Evolutionary conservation across 1,140 invertebrate species (phyloP).

Genomic region (Hormaphis cornu): DNA sequence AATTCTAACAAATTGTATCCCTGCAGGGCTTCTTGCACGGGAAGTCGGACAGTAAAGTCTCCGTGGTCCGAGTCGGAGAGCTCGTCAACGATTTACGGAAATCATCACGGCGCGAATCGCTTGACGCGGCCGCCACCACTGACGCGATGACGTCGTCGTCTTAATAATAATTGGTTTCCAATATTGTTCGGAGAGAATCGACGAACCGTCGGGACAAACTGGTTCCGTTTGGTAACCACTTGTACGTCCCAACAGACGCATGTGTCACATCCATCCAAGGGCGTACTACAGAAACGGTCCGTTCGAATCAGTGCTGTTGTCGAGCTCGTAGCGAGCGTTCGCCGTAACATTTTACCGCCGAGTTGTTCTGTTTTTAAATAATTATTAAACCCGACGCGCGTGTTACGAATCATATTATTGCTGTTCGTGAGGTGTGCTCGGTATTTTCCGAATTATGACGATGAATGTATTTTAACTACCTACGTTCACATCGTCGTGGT

Average conservation of each 20-base stretch:
- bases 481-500: too few species aligned
- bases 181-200: background rate
- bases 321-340: too few species aligned
- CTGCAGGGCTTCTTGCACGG: background rate
- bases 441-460: too few species aligned
- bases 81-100: slow-evolving; percentile 10
- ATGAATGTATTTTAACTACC: too few species aligned
- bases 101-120: background rate
- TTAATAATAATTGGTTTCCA: slow-evolving; percentile 27
- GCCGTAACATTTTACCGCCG: background rate
- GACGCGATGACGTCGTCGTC: too few species aligned
- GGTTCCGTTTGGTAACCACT: slow-evolving; percentile 25
- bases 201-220: background rate
- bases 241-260: background rate
- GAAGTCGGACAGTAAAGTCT: background rate
- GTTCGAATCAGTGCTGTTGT: too few species aligned
- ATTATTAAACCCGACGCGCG: too few species aligned
- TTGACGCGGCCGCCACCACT: background rate
- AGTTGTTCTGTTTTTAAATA: too few species aligned
- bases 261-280: slow-evolving; percentile 10
- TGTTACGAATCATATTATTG: too few species aligned
- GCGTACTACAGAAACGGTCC: background rate
- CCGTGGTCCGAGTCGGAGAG: background rate
- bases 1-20: background rate
- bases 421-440: too few species aligned